Conservation (phyloP, 2,888 invertebrate genomes). For the Stenodera caucasica region DNA sequence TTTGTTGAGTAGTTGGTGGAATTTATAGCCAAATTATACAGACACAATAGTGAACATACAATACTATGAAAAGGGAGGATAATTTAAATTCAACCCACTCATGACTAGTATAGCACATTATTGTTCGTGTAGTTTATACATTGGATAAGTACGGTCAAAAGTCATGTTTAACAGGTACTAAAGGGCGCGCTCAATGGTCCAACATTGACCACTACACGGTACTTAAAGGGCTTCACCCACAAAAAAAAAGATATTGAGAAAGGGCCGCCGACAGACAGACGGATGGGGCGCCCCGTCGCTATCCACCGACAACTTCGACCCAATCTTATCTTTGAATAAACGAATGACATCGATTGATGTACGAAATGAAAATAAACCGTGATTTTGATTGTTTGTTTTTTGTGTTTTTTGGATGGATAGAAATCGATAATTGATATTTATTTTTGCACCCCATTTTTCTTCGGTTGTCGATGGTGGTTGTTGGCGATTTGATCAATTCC, state of each 20-base stretch:
- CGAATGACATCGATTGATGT: not conserved
- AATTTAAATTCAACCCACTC: slow-evolving; percentile 47
- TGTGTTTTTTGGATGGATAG: not conserved
- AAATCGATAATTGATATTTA: not conserved
- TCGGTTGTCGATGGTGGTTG: not conserved
- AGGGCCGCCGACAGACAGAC: slow-evolving; percentile 1
- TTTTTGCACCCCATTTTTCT: not conserved
- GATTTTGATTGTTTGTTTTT: not conserved
- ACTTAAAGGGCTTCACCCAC: not conserved
- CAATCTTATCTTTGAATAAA: not conserved
- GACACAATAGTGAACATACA: slow-evolving; percentile 40
- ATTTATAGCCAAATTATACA: slow-evolving; percentile 48
- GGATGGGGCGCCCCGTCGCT: not conserved
- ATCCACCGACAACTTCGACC: not conserved
- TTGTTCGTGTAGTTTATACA: slow-evolving; percentile 24
- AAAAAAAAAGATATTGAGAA: not conserved
- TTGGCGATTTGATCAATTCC: not conserved
- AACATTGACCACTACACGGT: not conserved
- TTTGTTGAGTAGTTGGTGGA: slow-evolving; percentile 42
- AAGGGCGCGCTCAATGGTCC: slow-evolving; percentile 8
- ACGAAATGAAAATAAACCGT: not conserved
- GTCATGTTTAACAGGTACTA: slow-evolving; percentile 38
- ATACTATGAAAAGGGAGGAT: slow-evolving; percentile 34
- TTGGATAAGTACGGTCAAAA: slow-evolving; percentile 29
- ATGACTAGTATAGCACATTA: slow-evolving; percentile 42